Conservation (phyloP, 2,888 invertebrate species). For the Diachrysia chrysitis region DNA sequence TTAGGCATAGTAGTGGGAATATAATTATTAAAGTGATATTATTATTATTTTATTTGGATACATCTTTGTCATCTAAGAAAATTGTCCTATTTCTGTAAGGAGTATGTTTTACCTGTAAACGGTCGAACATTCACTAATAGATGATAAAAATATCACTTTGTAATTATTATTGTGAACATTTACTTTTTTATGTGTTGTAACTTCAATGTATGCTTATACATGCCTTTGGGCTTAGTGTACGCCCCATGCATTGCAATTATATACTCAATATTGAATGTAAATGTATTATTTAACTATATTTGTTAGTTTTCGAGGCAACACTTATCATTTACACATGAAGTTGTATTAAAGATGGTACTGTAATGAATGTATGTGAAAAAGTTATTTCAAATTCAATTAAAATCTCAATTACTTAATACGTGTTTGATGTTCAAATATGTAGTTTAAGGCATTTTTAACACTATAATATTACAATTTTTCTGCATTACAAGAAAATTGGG, state of each 20-base stretch:
- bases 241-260: neutral
- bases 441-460: conserved; percentile 28
- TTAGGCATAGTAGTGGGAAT: neutral
- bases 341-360: neutral
- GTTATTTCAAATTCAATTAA: conserved; percentile 26
- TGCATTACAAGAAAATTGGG: neutral
- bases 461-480: neutral
- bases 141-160: neutral
- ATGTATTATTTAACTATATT: neutral
- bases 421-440: conserved; percentile 12
- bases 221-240: neutral
- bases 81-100: neutral
- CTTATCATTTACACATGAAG: conserved; percentile 19
- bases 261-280: neutral
- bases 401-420: conserved; percentile 41
- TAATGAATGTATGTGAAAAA: neutral
- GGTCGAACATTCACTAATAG: neutral
- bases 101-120: neutral
- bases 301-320: neutral
- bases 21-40: neutral
- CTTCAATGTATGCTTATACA: neutral
- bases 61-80: neutral
- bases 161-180: neutral
- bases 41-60: neutral
- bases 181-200: neutral